These are phyloP conservation scores for Telmatochromis brachygnathus DNA, from an alignment of 2,113 vertebrate genomes.

Conservation along the genomic window DNA sequence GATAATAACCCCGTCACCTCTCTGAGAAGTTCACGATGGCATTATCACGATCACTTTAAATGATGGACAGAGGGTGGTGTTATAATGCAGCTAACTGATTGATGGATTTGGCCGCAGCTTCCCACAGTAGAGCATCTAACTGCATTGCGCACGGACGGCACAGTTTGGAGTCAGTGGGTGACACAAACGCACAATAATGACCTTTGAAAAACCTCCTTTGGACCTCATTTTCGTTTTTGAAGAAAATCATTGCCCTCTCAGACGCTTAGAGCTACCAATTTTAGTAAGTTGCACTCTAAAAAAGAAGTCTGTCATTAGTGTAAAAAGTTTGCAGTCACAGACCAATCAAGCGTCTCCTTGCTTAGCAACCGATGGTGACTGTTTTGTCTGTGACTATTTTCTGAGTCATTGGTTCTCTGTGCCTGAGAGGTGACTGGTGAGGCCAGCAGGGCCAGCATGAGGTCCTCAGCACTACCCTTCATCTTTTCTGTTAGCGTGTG, in stretches of 20 bases:
- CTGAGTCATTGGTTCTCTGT: conserved; percentile 44
- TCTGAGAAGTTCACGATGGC: conserved; percentile 57
- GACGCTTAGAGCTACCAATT: conserved; percentile 44
- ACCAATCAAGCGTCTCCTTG: conserved; percentile 50
- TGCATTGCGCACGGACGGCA: background rate
- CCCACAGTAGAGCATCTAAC: background rate
- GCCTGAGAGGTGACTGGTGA: conserved; percentile 58
- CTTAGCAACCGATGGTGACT: conserved; percentile 34
- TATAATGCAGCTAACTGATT: background rate
- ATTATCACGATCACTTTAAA: conserved; percentile 63
- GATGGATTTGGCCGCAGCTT: conserved; percentile 16
- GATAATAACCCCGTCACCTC: conserved; percentile 67
- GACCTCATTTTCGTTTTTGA: conserved; percentile 17
- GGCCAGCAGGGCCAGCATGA: conserved; percentile 48
- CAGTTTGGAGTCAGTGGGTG: background rate
- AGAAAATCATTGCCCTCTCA: background rate
- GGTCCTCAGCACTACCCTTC: conserved; percentile 43
- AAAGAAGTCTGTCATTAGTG: conserved; percentile 49
- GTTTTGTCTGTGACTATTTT: conserved; percentile 44
- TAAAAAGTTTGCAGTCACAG: conserved; percentile 33
- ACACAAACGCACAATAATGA: conserved; percentile 6
- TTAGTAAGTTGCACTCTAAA: conserved; percentile 24
- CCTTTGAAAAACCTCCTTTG: background rate
- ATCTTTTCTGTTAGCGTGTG: conserved; percentile 62
- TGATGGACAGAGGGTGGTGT: conserved; percentile 50